phyloP scores from a whole-genome alignment of 2,113 vertebrate species.

The Callaeas wilsoni region DNA sequence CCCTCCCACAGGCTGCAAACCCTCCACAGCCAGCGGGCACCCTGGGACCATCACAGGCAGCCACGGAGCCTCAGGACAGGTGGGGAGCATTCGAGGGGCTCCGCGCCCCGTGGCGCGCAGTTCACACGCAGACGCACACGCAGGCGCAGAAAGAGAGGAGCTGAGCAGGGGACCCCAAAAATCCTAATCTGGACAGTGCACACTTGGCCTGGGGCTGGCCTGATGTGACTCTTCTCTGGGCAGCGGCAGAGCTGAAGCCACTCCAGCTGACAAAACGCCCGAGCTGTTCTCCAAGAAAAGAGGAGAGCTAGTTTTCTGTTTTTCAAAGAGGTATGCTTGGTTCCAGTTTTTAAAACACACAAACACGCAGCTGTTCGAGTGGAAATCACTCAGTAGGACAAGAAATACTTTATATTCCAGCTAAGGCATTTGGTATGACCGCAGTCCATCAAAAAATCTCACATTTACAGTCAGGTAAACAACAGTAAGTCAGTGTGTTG shows the following conservation, averaged over 20 bases:
- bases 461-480: neutral
- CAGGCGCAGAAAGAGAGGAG: neutral
- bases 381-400: neutral
- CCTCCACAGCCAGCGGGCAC: neutral
- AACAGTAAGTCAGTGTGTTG: neutral
- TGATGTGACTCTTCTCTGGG: neutral
- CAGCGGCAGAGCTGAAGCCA: neutral
- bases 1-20: neutral
- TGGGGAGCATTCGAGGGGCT: neutral
- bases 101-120: too few relatives aligned
- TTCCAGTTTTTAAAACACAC: neutral
- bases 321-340: neutral
- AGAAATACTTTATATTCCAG: neutral
- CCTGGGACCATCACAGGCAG: neutral
- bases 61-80: neutral
- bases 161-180: neutral
- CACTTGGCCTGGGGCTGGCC: neutral
- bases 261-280: neutral
- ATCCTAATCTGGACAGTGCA: neutral
- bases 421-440: neutral
- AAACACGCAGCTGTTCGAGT: neutral
- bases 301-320: neutral
- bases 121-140: fast-evolving
- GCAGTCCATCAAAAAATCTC: neutral
- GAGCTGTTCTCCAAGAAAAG: neutral